Evolutionary conservation across 2,888 invertebrate genomes (phyloP), one percentile per base, ranked within the genome.

Genomic region (Ectemnius lituratus): DNA sequence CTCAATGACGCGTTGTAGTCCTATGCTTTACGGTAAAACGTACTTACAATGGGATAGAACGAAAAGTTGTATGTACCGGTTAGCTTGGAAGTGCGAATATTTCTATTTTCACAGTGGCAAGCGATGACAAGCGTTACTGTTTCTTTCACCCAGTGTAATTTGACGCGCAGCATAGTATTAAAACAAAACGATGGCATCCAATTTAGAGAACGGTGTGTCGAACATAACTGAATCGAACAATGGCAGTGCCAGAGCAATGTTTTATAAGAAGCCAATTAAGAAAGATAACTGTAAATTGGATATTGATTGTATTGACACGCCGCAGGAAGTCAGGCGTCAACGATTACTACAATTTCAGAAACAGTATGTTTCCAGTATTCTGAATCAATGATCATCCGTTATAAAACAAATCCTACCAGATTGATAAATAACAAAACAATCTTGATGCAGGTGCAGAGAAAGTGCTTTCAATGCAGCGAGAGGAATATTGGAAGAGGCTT

Each of bases 171-270:
- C 2, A 20, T 13, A 27, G n/a, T 2, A 47, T 57, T 47, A 66
- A 16, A 47, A 67, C 28, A 56, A 4, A 73, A 57, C 60, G 28
- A 78, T 78, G 78, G 66, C 70, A 68, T 52, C 60, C 8, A 27
- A 67, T 46, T 14, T 62, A n/a, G 68, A 63, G 28, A 61, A 68
- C 16, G 47, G 27, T 45, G 0, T 46, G 52, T 56, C n/a, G n/a
- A 13, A 13, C 20, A 16, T 46, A 57, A 52, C 60, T 8, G 66
- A 47, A 23, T 70, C 59, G 27, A 52, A 14, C 46, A 67, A 61
- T 20, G 49, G 46, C 14, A 71, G 67, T 95, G 89, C 96, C 96
- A 79, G 89, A 52, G 73, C 79, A 1, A 23, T 59, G 8, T 87
- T 89, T 78, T 90, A 90, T 66, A 91, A 91, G 70, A 89, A 86